Conservation (phyloP, 1,140 invertebrate species). For the Arion vulgaris region DNA sequence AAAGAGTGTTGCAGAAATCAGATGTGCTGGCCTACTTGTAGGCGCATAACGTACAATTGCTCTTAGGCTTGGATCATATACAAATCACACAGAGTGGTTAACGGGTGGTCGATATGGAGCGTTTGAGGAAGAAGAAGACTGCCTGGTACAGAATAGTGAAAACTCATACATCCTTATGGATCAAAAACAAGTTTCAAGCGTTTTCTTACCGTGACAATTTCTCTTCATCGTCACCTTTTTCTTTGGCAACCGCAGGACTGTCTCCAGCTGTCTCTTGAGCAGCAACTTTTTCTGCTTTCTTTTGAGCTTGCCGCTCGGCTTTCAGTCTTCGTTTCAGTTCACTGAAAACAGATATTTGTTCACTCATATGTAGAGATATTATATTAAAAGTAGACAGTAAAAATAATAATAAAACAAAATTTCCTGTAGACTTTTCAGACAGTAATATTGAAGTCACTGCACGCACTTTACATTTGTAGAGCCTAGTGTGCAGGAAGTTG, state of each 20-base stretch:
- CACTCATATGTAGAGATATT: not conserved
- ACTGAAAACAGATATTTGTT: conserved; percentile 75
- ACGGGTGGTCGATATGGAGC: no score
- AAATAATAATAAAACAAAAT: not conserved
- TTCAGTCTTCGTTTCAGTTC: conserved; percentile 93
- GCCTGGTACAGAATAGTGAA: no score
- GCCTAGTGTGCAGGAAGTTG: not conserved
- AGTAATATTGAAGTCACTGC: not conserved
- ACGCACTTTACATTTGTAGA: not conserved
- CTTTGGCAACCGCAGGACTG: conserved; percentile 45
- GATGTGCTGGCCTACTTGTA: no score
- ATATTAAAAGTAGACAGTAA: not conserved
- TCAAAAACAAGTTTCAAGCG: no score
- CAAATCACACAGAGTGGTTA: no score
- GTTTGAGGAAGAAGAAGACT: no score
- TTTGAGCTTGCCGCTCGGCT: conserved; percentile 92
- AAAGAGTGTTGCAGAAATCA: no score
- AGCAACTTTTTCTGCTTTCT: conserved; percentile 88
- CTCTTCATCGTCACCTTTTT: conserved; percentile 74
- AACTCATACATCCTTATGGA: no score
- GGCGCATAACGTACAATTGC: no score
- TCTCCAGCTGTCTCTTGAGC: conserved; percentile 68
- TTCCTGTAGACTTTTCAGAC: not conserved
- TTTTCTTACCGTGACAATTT: conserved; percentile 86
- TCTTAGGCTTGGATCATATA: no score